Evolutionary conservation across 2,888 invertebrate genomes (phyloP), one percentile per base, ranked within the genome.

Genomic region (Onthophagus sagittarius): DNA sequence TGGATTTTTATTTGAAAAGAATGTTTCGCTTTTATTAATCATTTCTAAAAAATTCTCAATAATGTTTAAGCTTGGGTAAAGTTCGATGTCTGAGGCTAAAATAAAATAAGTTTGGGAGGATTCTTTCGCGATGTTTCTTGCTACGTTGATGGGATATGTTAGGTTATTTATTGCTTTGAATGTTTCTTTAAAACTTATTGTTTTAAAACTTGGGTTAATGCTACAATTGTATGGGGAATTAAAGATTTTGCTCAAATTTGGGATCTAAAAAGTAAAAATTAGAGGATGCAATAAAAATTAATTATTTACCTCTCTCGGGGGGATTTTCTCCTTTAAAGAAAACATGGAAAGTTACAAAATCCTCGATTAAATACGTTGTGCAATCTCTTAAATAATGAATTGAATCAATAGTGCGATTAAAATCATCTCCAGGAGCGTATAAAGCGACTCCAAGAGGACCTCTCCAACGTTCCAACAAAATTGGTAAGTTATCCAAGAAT

Each of bases 251-350:
- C 31, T n/a, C n/a, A 32, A 6, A n/a, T 67, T 67, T 67, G 67
- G 67, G 9, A 67, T 53, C 39, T 53, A 53, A 53, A 53, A 23
- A 2, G 23, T 2, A 53, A 4, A 9, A 7, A 9, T 53, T 53
- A 53, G 11, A 4, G 5, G 39, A 53, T 7, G 6, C 6, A 11
- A 53, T 4, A 53, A 11, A 53, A 9, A 53, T 2, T 1, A 53
- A 64, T 64, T 64, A 76, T 82, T 84, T 78, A 89, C 89, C 85
- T 86, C 84, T 86, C 90, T 90, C 72, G 95, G 95, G 83, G n/a
- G 94, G 91, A 85, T 95, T 94, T 82, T 94, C 93, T 81, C 91
- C 91, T 80, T 94, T 92, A 86, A 95, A 96, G 86, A 94, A 95
- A 72, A 96, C 84, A 84, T 96, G 96, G 87, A 96, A 96, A 76